phyloP scores from a whole-genome alignment of 2,888 invertebrate genomes.

The Deladenus siricidicola region DNA sequence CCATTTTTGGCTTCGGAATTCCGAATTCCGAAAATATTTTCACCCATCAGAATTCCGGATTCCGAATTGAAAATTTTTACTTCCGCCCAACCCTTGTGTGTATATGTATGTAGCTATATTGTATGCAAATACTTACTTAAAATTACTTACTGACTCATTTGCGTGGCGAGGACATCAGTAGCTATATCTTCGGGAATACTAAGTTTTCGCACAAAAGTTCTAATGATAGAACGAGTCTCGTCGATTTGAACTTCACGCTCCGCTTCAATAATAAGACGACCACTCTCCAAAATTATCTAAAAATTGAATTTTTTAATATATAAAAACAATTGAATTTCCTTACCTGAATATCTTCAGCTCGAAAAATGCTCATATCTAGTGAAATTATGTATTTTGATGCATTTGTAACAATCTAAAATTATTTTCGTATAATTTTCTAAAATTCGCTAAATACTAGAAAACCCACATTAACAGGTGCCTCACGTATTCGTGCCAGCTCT shows the following conservation, averaged over 20 bases:
- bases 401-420: conserved; percentile 3
- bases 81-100: too few species aligned
- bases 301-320: neutral
- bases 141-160: conserved; percentile 4
- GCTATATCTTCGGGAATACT: conserved; percentile 13
- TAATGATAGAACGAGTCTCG: neutral
- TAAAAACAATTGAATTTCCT: neutral
- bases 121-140: too few species aligned
- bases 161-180: conserved; percentile 10
- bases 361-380: conserved; percentile 14
- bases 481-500: conserved; percentile 10
- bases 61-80: too few species aligned
- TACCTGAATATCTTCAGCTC: conserved; percentile 18
- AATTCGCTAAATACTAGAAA: neutral
- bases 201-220: conserved; percentile 4
- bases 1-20: too few species aligned
- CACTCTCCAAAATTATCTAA: conserved; percentile 8
- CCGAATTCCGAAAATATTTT: neutral
- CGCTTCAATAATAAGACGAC: conserved; percentile 10
- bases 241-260: conserved; percentile 12
- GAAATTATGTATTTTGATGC: conserved; percentile 5
- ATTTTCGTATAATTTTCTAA: neutral
- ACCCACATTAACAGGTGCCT: conserved; percentile 10
- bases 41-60: too few species aligned
- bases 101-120: too few species aligned